Percentiles rank a stretch among this genome's conserved stretches.
Evolutionary conservation across 2,113 vertebrate genomes (phyloP).

Genomic region (Irena cyanogastra): DNA sequence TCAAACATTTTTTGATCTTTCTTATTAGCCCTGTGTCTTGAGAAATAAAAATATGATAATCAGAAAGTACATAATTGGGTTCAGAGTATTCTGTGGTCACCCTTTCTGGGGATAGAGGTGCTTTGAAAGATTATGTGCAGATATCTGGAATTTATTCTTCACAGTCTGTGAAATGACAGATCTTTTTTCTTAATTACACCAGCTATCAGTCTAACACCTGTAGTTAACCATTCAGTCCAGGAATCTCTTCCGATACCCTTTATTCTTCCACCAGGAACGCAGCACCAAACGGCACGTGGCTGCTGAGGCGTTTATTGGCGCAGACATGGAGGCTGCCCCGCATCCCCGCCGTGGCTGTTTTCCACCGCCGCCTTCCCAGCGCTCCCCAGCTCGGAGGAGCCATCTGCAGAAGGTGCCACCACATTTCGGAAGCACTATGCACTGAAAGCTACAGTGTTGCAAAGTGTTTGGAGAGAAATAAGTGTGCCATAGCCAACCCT

Average conservation of each 20-base stretch:
- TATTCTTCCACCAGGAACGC: neutral
- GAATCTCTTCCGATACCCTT: slow-evolving; percentile 14
- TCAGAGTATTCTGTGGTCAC: slow-evolving; percentile 54
- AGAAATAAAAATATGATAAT: slow-evolving; percentile 60
- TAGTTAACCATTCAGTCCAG: slow-evolving; percentile 44
- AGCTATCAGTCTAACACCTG: slow-evolving; percentile 52
- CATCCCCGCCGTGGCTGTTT: fast-evolving
- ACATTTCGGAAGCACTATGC: neutral
- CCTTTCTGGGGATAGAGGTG: slow-evolving; percentile 18
- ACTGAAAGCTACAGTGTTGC: neutral
- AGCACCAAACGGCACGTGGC: neutral
- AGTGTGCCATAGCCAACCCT: fast-evolving
- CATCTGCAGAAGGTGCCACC: fast-evolving
- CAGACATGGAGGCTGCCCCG: fast-evolving
- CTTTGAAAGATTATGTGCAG: slow-evolving; percentile 16
- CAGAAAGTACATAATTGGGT: slow-evolving; percentile 36
- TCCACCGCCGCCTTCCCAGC: fast-evolving
- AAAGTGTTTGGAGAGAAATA: neutral
- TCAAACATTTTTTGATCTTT: slow-evolving; percentile 59
- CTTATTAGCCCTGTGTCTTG: slow-evolving; percentile 31
- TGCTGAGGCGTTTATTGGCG: neutral
- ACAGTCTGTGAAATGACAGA: slow-evolving; percentile 40
- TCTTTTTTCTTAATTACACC: slow-evolving; percentile 64
- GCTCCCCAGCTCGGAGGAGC: neutral
- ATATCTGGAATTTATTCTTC: slow-evolving; percentile 62